Conservation (phyloP, 2,797 vertebrate genomes). For the Gila robusta region DNA sequence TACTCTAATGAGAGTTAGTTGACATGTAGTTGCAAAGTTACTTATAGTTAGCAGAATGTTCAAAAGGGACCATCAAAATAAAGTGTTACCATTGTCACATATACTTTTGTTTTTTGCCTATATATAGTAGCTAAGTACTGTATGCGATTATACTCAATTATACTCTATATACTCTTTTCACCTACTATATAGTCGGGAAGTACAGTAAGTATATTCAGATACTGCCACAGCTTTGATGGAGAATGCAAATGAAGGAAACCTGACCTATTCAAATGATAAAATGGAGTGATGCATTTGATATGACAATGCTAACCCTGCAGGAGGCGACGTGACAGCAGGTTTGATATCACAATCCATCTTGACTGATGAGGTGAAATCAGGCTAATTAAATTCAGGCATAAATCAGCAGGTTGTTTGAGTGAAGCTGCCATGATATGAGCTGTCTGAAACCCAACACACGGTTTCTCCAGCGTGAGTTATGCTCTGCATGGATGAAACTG, state of each 20-base stretch:
- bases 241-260: not conserved
- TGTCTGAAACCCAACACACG: conserved; percentile 7
- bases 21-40: too few relatives aligned
- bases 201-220: not conserved
- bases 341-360: conserved; percentile 46
- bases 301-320: conserved; percentile 27
- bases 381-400: conserved; percentile 56
- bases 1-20: too few relatives aligned
- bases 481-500: not conserved
- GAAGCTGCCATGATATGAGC: not conserved
- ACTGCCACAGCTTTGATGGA: not conserved
- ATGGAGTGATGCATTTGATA: conserved; percentile 31
- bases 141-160: not conserved
- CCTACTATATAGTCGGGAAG: not conserved
- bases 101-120: too few relatives aligned
- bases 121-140: too few relatives aligned
- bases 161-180: not conserved
- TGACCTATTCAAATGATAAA: conserved; percentile 10
- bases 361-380: conserved; percentile 54
- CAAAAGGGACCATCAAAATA: too few relatives aligned
- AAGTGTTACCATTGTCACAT: too few relatives aligned
- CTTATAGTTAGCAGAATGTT: too few relatives aligned
- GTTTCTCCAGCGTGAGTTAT: not conserved
- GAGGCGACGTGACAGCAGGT: conserved; percentile 13
- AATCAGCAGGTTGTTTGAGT: conserved; percentile 40